A percentile compares a stretch with the other conserved stretches of the same genome.
These are phyloP conservation scores for Oncorhynchus mykiss DNA, from an alignment of 2,113 vertebrate genomes.

Conservation along the genomic window DNA sequence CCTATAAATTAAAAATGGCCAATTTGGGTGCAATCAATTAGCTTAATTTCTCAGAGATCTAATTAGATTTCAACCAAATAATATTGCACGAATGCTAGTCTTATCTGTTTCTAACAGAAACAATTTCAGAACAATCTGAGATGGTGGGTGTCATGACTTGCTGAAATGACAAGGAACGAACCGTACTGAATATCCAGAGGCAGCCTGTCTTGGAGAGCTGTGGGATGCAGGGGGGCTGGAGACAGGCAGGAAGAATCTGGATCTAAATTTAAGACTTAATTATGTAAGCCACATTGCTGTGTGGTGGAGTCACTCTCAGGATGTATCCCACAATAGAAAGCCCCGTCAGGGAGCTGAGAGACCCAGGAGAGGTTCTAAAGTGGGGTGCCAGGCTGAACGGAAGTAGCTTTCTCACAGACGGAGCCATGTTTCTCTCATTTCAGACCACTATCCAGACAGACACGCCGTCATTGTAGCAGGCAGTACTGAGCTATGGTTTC, in stretches of 20 bases:
- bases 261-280: conserved; percentile 57
- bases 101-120: too few species aligned
- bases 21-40: too few species aligned
- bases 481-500: neutral
- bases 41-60: too few species aligned
- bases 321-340: conserved; percentile 30
- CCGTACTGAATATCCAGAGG: neutral
- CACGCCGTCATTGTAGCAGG: conserved; percentile 25
- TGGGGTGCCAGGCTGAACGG: neutral
- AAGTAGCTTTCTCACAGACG: conserved; percentile 39
- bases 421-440: conserved; percentile 47
- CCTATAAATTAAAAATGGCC: too few species aligned
- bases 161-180: too few species aligned
- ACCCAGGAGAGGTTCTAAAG: conserved; percentile 29
- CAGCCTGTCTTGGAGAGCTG: neutral
- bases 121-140: too few species aligned
- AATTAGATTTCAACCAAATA: too few species aligned
- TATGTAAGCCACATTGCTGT: conserved; percentile 45
- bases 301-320: conserved; percentile 39
- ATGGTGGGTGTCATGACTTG: too few species aligned
- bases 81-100: too few species aligned
- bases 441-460: conserved; percentile 51
- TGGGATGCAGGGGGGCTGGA: conserved; percentile 10
- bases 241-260: conserved; percentile 20
- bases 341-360: conserved; percentile 45